Percentiles rank a stretch among this genome's conserved stretches.
These are phyloP conservation scores for Ameiurus melas DNA, from an alignment of 2,113 vertebrate genomes.

Conservation along the genomic window DNA sequence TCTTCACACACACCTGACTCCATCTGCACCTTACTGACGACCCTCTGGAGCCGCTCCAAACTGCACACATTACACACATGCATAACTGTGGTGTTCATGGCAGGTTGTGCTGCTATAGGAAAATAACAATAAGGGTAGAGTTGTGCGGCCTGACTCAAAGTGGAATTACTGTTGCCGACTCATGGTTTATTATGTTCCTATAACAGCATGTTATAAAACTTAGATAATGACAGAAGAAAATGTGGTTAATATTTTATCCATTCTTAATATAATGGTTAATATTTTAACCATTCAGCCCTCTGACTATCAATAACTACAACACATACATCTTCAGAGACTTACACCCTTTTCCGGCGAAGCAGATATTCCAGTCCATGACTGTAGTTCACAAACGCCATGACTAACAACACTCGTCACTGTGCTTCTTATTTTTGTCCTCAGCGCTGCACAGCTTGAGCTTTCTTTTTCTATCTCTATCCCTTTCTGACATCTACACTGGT, in stretches of 20 bases:
- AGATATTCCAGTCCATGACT: slow-evolving; percentile 64
- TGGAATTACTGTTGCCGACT: background rate
- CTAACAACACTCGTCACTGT: background rate
- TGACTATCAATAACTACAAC: background rate
- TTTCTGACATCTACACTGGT: background rate
- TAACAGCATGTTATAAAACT: background rate
- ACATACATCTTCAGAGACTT: slow-evolving; percentile 45
- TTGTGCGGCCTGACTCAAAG: background rate
- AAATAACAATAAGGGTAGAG: background rate
- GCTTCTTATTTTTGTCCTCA: background rate
- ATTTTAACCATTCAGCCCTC: background rate
- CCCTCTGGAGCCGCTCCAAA: slow-evolving; percentile 88
- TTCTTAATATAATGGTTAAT: background rate
- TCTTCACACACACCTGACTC: slow-evolving; percentile 93
- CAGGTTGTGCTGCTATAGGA: background rate
- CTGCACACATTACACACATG: slow-evolving; percentile 64
- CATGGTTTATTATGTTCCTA: background rate
- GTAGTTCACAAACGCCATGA: slow-evolving; percentile 72
- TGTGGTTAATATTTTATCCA: background rate
- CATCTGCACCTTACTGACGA: slow-evolving; percentile 93
- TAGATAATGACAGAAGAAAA: background rate
- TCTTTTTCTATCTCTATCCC: background rate
- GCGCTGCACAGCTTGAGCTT: background rate
- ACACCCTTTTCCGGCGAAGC: slow-evolving; percentile 57
- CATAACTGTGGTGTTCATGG: background rate